These are phyloP conservation scores for Ctenochaetus hawaiiensis DNA, from an alignment of 2,797 vertebrate genomes.

Conservation along the genomic window DNA sequence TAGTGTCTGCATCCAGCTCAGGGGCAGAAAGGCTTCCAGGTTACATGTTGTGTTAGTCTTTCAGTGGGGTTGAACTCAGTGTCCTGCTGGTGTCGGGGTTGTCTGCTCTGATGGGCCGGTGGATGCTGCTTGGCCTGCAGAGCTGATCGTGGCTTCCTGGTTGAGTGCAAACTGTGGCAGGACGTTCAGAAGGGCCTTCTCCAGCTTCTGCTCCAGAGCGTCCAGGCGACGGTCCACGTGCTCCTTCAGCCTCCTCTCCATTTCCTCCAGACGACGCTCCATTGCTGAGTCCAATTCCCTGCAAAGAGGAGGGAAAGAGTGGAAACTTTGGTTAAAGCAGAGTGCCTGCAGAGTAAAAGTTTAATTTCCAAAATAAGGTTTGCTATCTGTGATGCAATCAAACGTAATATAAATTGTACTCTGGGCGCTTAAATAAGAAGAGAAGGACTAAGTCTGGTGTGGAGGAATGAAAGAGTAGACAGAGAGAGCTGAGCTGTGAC, in stretches of 20 bases:
- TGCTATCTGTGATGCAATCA: no score
- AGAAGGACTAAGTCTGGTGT: neutral
- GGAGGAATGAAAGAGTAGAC: neutral
- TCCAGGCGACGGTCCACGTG: slow-evolving; percentile 84
- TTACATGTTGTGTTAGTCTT: slow-evolving; percentile 5
- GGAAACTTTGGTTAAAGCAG: neutral
- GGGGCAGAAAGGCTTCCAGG: slow-evolving; percentile 19
- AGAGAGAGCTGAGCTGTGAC: neutral
- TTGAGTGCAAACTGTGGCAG: slow-evolving; percentile 46
- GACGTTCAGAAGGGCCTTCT: slow-evolving; percentile 71
- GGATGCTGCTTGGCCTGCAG: slow-evolving; percentile 8
- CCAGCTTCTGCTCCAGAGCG: slow-evolving; percentile 83
- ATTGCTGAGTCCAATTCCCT: slow-evolving; percentile 74
- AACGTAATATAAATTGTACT: neutral
- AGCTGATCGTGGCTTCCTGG: slow-evolving; percentile 13
- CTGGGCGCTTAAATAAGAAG: neutral
- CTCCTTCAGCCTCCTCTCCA: slow-evolving; percentile 85
- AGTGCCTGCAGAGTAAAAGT: neutral
- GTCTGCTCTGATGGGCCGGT: neutral
- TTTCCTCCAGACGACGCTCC: slow-evolving; percentile 82
- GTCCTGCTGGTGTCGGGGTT: neutral
- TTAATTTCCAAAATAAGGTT: neutral
- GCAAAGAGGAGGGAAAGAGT: neutral
- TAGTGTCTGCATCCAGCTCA: no score
- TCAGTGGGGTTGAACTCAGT: slow-evolving; percentile 11